These are phyloP conservation scores for Heteromurus nitidus DNA, from an alignment of 2,888 invertebrate species.

Conservation along the genomic window DNA sequence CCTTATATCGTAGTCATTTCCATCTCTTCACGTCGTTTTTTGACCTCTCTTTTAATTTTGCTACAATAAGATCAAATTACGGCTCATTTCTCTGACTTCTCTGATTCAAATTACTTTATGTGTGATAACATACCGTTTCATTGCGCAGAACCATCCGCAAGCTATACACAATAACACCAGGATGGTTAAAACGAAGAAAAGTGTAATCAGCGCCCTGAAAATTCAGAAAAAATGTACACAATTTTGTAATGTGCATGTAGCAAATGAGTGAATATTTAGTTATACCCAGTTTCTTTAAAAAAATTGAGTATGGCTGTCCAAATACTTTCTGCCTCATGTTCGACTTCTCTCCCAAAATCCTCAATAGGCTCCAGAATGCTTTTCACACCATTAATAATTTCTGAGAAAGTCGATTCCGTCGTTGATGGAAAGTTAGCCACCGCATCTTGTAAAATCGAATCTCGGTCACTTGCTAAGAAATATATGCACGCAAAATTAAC, in stretches of 20 bases:
- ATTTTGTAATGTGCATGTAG: not conserved
- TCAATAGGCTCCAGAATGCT: not conserved
- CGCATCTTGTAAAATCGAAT: no score
- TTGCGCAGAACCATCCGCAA: not conserved
- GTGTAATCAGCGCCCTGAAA: not conserved
- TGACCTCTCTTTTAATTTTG: not conserved
- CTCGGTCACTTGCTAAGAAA: no score
- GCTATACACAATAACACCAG: not conserved
- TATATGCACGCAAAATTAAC: no score
- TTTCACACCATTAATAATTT: not conserved
- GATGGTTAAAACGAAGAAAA: not conserved
- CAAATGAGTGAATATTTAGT: not conserved
- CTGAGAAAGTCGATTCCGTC: no score
- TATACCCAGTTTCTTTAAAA: not conserved
- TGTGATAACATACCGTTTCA: not conserved
- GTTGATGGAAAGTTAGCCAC: no score
- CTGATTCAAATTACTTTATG: not conserved
- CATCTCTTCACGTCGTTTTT: not conserved
- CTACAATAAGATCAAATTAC: not conserved
- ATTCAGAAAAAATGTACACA: not conserved
- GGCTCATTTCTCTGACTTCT: not conserved
- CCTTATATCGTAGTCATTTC: not conserved
- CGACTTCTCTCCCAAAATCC: not conserved
- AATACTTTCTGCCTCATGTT: not conserved
- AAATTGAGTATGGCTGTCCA: not conserved